Percentiles rank a stretch among this genome's conserved stretches.
Evolutionary conservation across 2,113 vertebrate species (phyloP).

Genomic region (Charadrius vociferus): DNA sequence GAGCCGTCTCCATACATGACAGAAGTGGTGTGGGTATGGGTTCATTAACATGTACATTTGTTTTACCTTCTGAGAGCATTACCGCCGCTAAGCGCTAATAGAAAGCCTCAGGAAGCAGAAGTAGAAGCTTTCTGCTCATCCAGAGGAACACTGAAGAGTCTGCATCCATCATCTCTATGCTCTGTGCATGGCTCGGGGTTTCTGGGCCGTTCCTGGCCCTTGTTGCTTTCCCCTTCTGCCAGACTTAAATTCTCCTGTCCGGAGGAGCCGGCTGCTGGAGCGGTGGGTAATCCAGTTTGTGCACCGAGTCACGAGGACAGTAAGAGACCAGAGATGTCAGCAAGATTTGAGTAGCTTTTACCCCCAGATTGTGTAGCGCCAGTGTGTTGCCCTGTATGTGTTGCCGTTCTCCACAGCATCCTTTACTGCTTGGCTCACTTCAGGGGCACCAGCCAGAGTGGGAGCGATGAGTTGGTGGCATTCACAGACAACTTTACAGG

Average conservation of each 20-base stretch:
- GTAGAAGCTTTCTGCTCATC: neutral
- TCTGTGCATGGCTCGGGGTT: neutral
- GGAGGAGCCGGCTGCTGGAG: neutral
- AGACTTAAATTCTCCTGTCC: neutral
- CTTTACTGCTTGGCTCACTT: neutral
- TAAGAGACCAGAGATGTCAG: neutral
- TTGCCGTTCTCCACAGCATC: neutral
- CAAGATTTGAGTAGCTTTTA: neutral
- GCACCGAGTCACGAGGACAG: fast-evolving
- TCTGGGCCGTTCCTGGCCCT: neutral
- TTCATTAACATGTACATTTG: neutral
- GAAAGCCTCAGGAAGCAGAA: neutral
- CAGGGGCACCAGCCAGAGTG: fast-evolving
- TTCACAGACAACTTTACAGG: neutral
- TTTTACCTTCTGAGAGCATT: neutral
- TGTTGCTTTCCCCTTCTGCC: neutral
- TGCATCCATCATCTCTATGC: fast-evolving
- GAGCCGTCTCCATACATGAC: neutral
- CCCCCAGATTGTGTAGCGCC: fast-evolving
- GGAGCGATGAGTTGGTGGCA: neutral
- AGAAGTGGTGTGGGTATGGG: neutral
- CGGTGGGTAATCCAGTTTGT: neutral
- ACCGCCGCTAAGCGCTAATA: neutral
- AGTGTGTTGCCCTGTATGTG: neutral
- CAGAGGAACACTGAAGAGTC: neutral